A percentile compares a stretch with the other conserved stretches of the same genome.
Evolutionary conservation across 2,113 vertebrate species (phyloP).

Genomic region (Neotragus pygmaeus): DNA sequence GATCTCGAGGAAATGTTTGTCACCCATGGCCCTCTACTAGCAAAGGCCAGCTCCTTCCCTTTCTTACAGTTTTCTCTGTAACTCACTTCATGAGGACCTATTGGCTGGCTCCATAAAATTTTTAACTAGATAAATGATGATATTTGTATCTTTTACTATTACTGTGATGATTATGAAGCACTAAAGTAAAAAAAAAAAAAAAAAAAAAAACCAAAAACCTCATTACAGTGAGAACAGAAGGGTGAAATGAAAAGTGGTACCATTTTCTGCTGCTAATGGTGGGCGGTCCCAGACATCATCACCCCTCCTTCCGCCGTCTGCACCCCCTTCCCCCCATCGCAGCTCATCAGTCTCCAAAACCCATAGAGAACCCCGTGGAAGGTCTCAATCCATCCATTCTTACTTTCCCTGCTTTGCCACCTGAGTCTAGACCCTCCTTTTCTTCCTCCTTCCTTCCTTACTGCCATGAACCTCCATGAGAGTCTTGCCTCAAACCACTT

Average conservation of each 20-base stretch:
- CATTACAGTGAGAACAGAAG: background rate
- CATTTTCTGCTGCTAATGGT: background rate
- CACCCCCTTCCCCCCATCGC: accelerated
- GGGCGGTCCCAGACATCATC: background rate
- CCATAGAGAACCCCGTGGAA: accelerated
- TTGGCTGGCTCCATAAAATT: background rate
- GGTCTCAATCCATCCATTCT: background rate
- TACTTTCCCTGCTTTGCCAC: background rate
- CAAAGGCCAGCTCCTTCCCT: background rate
- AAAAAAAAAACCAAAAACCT: background rate
- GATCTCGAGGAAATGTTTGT: background rate
- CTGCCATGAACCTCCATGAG: background rate
- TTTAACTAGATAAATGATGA: background rate
- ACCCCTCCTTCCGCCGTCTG: background rate
- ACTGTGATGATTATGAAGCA: background rate
- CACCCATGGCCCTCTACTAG: background rate
- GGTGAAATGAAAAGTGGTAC: background rate
- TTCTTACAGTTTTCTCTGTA: background rate
- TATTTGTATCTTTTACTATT: background rate
- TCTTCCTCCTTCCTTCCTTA: background rate
- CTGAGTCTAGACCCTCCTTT: background rate
- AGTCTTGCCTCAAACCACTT: conserved; percentile 14
- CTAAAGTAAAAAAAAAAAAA: background rate
- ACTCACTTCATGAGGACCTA: background rate
- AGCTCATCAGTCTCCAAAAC: background rate